Conservation (phyloP, 2,797 vertebrate species). For the Myotis pilosus region DNA sequence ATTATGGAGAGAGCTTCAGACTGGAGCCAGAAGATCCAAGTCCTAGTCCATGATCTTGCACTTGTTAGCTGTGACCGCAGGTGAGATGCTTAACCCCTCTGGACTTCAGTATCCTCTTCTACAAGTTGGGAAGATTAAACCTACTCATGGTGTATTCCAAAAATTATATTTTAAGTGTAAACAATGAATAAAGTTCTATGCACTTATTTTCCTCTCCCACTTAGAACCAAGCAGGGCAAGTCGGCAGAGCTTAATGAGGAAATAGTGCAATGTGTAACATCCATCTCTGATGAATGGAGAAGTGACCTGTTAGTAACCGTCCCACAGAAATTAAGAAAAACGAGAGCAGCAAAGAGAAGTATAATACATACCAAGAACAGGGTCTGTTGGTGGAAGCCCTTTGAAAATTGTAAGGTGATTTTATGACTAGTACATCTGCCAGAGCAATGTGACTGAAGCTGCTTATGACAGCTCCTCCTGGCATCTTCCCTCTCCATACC, state of each 20-base stretch:
- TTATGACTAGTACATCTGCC: fast-evolving
- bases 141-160: neutral
- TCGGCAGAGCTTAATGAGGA: no score
- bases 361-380: neutral
- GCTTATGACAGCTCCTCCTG: neutral
- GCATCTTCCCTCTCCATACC: neutral
- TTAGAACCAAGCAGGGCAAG: neutral
- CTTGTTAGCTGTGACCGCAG: neutral
- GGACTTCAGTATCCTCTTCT: neutral
- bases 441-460: neutral
- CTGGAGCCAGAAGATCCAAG: neutral
- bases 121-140: neutral
- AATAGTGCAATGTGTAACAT: neutral
- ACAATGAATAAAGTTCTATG: neutral
- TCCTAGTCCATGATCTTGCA: neutral
- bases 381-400: neutral
- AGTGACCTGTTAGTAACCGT: neutral
- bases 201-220: neutral
- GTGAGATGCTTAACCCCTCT: neutral
- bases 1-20: neutral
- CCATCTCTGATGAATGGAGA: neutral
- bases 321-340: neutral
- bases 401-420: neutral
- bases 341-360: neutral
- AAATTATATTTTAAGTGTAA: neutral